A percentile compares a stretch with the other conserved stretches of the same genome.
Evolutionary conservation across 2,888 invertebrate genomes (phyloP).

Genomic region (Trissoscelio sp.): DNA sequence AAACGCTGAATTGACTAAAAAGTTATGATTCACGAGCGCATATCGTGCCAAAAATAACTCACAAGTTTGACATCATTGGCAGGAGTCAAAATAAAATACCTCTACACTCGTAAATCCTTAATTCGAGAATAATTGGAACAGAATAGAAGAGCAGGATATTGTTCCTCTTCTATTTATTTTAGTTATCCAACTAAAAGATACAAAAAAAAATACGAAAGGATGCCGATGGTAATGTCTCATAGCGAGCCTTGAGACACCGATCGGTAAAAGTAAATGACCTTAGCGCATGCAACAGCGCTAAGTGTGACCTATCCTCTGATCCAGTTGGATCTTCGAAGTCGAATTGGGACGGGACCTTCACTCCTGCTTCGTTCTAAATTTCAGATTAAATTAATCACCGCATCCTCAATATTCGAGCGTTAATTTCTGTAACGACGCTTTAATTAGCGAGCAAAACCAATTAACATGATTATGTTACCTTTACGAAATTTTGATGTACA

Average conservation of each 20-base stretch:
- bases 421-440: conserved; percentile 37
- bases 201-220: conserved; percentile 27
- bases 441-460: conserved; percentile 37
- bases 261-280: conserved; percentile 82
- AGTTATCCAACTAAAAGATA: neutral
- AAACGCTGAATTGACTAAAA: neutral
- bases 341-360: conserved; percentile 68
- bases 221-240: conserved; percentile 25
- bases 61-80: conserved; percentile 13
- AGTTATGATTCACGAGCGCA: conserved; percentile 5
- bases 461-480: conserved; percentile 8
- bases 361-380: conserved; percentile 54
- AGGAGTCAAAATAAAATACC: conserved; percentile 15
- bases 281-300: conserved; percentile 69
- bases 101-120: conserved; percentile 2
- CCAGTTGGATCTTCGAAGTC: conserved; percentile 65
- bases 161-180: neutral
- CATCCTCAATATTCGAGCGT: conserved; percentile 39
- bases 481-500: conserved; percentile 19
- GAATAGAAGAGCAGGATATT: neutral
- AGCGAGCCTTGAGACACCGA: conserved; percentile 75
- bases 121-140: conserved; percentile 17
- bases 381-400: conserved; percentile 31
- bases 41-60: conserved; percentile 13
- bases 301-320: conserved; percentile 70